Evolutionary conservation across 2,888 invertebrate genomes (phyloP).

Genomic region (Sesamia inferens): DNA sequence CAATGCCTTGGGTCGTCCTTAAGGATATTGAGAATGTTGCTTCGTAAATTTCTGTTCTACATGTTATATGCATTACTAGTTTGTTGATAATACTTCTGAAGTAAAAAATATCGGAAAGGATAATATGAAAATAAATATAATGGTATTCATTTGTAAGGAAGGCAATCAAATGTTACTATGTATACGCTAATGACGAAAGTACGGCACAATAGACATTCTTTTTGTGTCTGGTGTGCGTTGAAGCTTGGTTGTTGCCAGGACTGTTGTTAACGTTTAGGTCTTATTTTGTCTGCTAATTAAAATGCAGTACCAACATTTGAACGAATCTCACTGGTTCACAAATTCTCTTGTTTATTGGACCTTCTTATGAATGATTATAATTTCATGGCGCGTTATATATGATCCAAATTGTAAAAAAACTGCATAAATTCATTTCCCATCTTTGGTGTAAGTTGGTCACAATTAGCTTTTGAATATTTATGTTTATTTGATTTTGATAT

Average conservation of each 20-base stretch:
- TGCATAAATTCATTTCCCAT: slow-evolving; percentile 27
- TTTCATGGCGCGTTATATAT: background rate
- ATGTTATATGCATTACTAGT: background rate
- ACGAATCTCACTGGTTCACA: background rate
- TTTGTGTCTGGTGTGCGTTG: slow-evolving; percentile 42
- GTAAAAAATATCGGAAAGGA: background rate
- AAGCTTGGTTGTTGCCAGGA: slow-evolving; percentile 13
- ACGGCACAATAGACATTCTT: slow-evolving; percentile 20
- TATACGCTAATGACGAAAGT: slow-evolving; percentile 5
- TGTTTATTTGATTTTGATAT: slow-evolving; percentile 65
- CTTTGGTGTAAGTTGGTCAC: slow-evolving; percentile 37
- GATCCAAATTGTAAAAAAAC: background rate
- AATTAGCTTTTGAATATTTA: slow-evolving; percentile 67
- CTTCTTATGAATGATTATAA: background rate
- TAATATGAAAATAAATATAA: background rate
- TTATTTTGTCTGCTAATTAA: slow-evolving; percentile 45
- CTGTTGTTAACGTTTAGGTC: background rate
- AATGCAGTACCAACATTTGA: background rate
- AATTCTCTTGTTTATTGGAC: background rate
- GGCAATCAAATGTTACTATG: slow-evolving; percentile 1
- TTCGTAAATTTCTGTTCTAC: slow-evolving; percentile 8
- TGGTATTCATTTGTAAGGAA: background rate
- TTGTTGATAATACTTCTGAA: background rate
- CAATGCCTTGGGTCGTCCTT: slow-evolving; percentile 62
- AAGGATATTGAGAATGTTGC: slow-evolving; percentile 47